Evolutionary conservation across 30 jellyfish, hydroid and myxozoan genomes (phyloP).

Genomic region (Mastigias papua): DNA sequence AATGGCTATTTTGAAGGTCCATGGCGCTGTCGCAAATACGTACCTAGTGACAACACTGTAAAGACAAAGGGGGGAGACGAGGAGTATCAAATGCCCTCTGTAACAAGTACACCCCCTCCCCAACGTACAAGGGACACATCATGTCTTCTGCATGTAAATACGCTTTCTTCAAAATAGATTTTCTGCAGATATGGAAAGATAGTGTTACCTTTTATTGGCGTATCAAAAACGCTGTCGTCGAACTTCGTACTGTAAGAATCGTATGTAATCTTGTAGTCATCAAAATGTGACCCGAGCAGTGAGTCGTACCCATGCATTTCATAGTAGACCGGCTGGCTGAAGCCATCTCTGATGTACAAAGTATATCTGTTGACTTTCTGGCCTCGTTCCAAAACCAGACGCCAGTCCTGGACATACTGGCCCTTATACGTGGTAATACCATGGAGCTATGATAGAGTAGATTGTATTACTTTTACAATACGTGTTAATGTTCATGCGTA

Average conservation of each 20-base stretch:
- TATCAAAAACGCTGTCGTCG: conserved; percentile 57
- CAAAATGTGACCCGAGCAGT: conserved; percentile 76
- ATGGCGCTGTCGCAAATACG: no score
- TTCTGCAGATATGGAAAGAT: no score
- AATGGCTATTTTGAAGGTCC: no score
- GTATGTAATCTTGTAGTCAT: conserved; percentile 60
- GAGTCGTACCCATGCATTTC: conserved; percentile 77
- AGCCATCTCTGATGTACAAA: conserved; percentile 26
- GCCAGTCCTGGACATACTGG: conserved; percentile 73
- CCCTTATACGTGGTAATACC: conserved; percentile 38
- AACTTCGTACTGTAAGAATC: conserved; percentile 3
- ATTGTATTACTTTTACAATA: neutral
- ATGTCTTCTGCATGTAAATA: no score
- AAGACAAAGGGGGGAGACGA: no score
- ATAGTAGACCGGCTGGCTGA: conserved; percentile 43
- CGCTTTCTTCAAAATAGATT: no score
- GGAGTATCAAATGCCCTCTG: no score
- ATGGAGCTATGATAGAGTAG: conserved; percentile 7
- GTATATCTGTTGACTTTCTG: conserved; percentile 57
- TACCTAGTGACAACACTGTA: no score
- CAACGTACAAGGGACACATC: no score
- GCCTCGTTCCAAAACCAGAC: conserved; percentile 40
- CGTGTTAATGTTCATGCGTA: no score
- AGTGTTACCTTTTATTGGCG: conserved; percentile 54
- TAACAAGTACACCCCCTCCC: no score